phyloP scores from a whole-genome alignment of 2,888 invertebrate species.

The Spialia ferax region DNA sequence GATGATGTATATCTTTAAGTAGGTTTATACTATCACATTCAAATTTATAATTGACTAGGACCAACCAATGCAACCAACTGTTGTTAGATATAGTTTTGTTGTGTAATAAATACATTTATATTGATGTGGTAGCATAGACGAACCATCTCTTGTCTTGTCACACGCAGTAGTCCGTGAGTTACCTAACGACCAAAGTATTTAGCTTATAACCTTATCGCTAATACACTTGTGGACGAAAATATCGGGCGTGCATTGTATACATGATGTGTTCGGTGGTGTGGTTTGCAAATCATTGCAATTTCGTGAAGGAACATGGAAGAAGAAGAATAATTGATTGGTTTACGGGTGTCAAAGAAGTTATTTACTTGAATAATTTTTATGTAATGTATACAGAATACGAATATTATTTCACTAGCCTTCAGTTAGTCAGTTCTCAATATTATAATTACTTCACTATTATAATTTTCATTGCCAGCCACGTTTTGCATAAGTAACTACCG shows the following conservation, averaged over 20 bases:
- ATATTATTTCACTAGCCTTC: too few relatives aligned
- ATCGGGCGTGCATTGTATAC: neutral
- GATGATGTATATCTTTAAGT: too few relatives aligned
- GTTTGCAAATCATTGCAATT: neutral
- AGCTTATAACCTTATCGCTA: conserved; percentile 44
- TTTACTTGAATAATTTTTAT: too few relatives aligned
- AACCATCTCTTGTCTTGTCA: conserved; percentile 18
- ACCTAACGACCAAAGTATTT: conserved; percentile 80
- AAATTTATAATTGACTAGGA: conserved; percentile 8
- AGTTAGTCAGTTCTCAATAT: too few relatives aligned
- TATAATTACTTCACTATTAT: too few relatives aligned
- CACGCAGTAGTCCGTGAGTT: conserved; percentile 64
- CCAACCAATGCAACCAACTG: conserved; percentile 3
- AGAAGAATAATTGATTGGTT: too few relatives aligned
- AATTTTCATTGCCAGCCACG: too few relatives aligned
- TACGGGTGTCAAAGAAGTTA: too few relatives aligned
- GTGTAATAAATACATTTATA: conserved; percentile 41
- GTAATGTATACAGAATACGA: too few relatives aligned
- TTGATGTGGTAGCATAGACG: conserved; percentile 58
- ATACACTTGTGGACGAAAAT: conserved; percentile 36
- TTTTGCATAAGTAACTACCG: too few relatives aligned
- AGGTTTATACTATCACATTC: too few relatives aligned
- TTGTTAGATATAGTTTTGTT: conserved; percentile 40
- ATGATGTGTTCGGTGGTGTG: neutral
- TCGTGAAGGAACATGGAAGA: neutral